Evolutionary conservation across 1,140 invertebrate species (phyloP).

Genomic region (Ericerus pela): DNA sequence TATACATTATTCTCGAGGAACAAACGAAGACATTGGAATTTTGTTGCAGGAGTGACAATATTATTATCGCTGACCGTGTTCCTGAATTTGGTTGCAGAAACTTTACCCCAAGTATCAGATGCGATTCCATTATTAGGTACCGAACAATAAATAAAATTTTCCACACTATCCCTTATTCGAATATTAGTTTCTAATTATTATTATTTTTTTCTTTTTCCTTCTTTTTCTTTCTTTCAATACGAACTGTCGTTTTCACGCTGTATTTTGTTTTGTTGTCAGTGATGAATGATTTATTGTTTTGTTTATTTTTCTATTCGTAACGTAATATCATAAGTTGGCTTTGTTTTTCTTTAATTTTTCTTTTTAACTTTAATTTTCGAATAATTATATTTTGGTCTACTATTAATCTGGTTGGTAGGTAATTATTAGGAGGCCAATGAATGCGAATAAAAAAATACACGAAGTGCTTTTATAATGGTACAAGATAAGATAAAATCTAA

Average conservation of each 20-base stretch:
- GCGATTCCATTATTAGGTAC: constrained; percentile 87
- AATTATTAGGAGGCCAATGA: no score
- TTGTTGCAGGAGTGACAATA: constrained; percentile 94
- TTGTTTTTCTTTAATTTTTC: no score
- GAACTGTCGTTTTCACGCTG: constrained; percentile 9
- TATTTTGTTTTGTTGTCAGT: no score
- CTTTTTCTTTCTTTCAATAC: no score
- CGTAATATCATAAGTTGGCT: neutral
- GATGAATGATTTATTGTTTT: neutral
- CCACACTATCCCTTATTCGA: constrained; percentile 5
- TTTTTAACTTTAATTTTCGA: no score
- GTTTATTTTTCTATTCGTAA: neutral
- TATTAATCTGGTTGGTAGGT: no score
- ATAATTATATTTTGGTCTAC: no score
- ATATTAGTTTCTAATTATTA: neutral
- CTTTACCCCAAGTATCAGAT: constrained; percentile 86
- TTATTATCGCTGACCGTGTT: constrained; percentile 99
- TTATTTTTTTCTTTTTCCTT: neutral
- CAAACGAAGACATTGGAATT: constrained; percentile 13
- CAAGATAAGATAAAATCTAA: no score
- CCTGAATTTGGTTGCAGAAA: constrained; percentile 90
- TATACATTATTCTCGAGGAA: no score
- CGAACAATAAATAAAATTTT: constrained; percentile 2
- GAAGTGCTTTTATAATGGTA: no score
- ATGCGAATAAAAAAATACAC: no score